Evolutionary conservation across 2,888 invertebrate species (phyloP).

Genomic region (Ametastegia equiseti): DNA sequence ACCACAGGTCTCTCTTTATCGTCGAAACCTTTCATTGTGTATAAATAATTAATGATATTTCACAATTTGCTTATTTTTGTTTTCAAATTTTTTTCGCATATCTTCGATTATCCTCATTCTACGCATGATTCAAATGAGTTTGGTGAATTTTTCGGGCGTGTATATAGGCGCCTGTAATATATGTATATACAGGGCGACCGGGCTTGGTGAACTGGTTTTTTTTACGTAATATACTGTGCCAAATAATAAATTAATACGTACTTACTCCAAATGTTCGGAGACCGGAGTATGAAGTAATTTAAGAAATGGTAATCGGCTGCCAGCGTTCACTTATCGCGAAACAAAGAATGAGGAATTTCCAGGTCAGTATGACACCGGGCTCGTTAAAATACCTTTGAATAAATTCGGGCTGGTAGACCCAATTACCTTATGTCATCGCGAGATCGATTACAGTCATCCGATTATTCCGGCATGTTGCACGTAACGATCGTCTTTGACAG

Average conservation of each 20-base stretch:
- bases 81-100: not conserved
- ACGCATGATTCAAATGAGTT: not conserved
- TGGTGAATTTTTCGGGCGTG: not conserved
- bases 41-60: too few relatives aligned
- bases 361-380: constrained; percentile 17
- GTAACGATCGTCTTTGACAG: not conserved
- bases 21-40: too few relatives aligned
- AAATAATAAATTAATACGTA: constrained; percentile 38
- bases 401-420: not conserved
- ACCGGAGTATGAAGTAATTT: not conserved
- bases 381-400: not conserved
- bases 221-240: constrained; percentile 20
- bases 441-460: not conserved
- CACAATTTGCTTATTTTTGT: too few relatives aligned
- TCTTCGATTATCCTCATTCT: not conserved
- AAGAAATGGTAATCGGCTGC: not conserved
- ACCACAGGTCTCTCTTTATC: not conserved
- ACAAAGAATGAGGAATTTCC: constrained; percentile 16
- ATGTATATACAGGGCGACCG: not conserved
- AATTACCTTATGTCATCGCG: not conserved
- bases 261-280: constrained; percentile 28
- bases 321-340: not conserved
- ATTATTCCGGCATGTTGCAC: not conserved
- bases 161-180: too few relatives aligned
- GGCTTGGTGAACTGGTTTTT: constrained; percentile 41